Conservation (phyloP, 2,113 vertebrate genomes). For the Chaenocephalus aceratus region DNA sequence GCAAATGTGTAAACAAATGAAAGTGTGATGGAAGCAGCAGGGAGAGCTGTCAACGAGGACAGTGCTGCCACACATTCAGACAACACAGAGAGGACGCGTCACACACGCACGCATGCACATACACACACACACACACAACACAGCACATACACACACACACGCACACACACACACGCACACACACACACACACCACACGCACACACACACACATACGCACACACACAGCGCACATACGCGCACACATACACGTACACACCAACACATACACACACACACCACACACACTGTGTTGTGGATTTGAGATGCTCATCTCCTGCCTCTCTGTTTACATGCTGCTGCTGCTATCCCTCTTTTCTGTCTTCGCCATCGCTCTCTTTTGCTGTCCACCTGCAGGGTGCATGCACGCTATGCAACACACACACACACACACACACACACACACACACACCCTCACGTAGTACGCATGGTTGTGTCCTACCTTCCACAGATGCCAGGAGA, state of each 20-base stretch:
- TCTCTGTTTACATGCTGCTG: constrained; percentile 74
- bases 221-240: too few species aligned
- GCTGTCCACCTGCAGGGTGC: constrained; percentile 74
- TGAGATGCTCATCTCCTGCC: constrained; percentile 57
- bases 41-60: constrained; percentile 55
- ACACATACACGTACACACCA: too few species aligned
- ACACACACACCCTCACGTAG: constrained; percentile 29
- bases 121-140: too few species aligned
- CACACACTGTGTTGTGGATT: constrained; percentile 49
- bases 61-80: constrained; percentile 43
- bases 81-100: constrained; percentile 24
- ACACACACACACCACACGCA: too few species aligned
- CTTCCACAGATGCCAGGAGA: constrained; percentile 83
- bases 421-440: not conserved
- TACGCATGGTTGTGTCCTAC: constrained; percentile 75
- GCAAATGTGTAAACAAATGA: constrained; percentile 70
- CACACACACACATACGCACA: too few species aligned
- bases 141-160: too few species aligned
- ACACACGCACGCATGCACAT: too few species aligned
- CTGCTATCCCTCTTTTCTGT: constrained; percentile 61
- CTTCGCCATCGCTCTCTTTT: constrained; percentile 70
- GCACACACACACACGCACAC: too few species aligned
- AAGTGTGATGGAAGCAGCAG: constrained; percentile 68
- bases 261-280: not conserved
- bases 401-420: constrained; percentile 20